Conservation (phyloP, 2,888 invertebrate genomes). For the Leptopterna dolabrata region DNA sequence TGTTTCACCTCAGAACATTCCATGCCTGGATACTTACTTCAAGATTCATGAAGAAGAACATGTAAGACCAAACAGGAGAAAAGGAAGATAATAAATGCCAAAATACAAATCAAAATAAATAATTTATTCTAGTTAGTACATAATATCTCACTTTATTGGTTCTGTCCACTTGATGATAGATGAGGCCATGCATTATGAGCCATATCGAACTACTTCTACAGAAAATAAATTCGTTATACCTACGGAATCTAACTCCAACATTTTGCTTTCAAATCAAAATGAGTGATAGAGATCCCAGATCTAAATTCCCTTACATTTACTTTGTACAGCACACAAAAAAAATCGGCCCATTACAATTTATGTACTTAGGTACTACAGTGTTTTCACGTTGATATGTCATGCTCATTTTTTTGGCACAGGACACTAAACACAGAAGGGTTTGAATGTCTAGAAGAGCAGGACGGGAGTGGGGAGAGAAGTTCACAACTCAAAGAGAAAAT, state of each 20-base stretch:
- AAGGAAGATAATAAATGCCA: not conserved
- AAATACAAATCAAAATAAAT: slow-evolving; percentile 24
- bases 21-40: too few relatives aligned
- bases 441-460: not conserved
- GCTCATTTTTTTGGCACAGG: slow-evolving; percentile 23
- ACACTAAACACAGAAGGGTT: slow-evolving; percentile 3
- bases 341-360: not conserved
- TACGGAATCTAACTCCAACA: not conserved
- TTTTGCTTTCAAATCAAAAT: not conserved
- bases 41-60: too few relatives aligned
- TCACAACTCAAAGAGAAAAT: not conserved
- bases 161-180: slow-evolving; percentile 12
- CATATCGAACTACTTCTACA: not conserved
- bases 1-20: too few relatives aligned
- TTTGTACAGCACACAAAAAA: not conserved
- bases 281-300: slow-evolving; percentile 1
- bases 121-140: slow-evolving; percentile 8
- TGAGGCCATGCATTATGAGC: slow-evolving; percentile 5
- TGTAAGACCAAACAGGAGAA: too few relatives aligned
- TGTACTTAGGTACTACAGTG: not conserved
- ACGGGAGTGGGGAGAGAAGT: not conserved
- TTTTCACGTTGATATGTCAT: not conserved
- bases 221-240: not conserved
- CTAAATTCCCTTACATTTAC: not conserved
- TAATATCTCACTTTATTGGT: slow-evolving; percentile 22